Base-by-base conservation (phyloP, 2,888 invertebrate genomes). In the Cosmia trapezina region DNA sequence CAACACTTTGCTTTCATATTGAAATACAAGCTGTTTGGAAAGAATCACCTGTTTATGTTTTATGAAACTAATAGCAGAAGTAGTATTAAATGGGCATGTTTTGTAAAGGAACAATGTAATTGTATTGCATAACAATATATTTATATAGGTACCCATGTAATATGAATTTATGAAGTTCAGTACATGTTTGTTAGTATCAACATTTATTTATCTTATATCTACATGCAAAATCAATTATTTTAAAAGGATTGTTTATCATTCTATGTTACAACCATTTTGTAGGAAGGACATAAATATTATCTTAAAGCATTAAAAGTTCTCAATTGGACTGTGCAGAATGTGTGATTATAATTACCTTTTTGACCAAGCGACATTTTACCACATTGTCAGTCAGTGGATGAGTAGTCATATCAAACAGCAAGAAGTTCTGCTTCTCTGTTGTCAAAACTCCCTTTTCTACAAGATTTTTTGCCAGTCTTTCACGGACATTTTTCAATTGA, bases 331-430 rank as follows among this genome's bases (percentile, higher is more conserved):
- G n/a, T 7, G 2, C n/a, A 37, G 9, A 63, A 63, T 53, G n/a
- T 57, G 7, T 53, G 9, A 56, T 51, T 41, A 82, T 19, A 61
- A 79, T 87, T 93, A 98, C 98, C 97, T 99, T 99, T 97, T 99
- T 99, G 78, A 99, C 99, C 91, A 99, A 97, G 89, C 99, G 98
- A 90, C 98, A 98, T 97, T 99, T 99, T 70, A 99, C 98, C 86
- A 98, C 97, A 95, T 98, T 98, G 94, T 99, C 99, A 83, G 98
- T 99, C 80, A 99, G 97, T 56, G 99, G 99, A 97, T 99, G 99
- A 88, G 99, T 99, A 70, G 99, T 99, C 99, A 99, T 99, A 96
- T 99, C 99, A 94, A 99, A 99, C 73, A 99, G 97, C 89, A 99
- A 97, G 96, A 99, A 99, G 95, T 99, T 99, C 96, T 99, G 99